These are phyloP conservation scores for Passerina amoena DNA, from an alignment of 2,113 vertebrate genomes.

Conservation along the genomic window DNA sequence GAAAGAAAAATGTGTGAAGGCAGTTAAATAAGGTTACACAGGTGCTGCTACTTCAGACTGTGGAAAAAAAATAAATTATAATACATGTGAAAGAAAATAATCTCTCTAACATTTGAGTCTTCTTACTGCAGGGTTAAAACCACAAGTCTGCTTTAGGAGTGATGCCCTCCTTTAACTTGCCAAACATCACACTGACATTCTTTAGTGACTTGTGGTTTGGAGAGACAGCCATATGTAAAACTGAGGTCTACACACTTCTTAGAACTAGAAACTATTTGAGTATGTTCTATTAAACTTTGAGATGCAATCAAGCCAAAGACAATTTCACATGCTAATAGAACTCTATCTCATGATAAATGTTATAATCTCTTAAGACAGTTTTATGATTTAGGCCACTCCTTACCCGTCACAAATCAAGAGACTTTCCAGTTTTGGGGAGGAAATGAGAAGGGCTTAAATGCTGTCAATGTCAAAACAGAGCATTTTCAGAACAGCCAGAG, in stretches of 20 bases:
- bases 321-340: neutral
- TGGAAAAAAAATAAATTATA: conserved; percentile 44
- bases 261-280: conserved; percentile 59
- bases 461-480: conserved; percentile 16
- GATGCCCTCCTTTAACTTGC: conserved; percentile 23
- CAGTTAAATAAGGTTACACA: conserved; percentile 66
- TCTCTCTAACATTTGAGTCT: conserved; percentile 11
- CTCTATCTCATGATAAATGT: neutral
- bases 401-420: neutral
- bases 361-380: neutral
- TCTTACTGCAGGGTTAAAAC: conserved; percentile 35
- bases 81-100: conserved; percentile 58
- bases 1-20: conserved; percentile 42
- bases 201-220: conserved; percentile 55
- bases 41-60: conserved; percentile 60
- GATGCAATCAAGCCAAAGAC: conserved; percentile 46
- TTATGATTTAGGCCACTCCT: conserved; percentile 16
- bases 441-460: conserved; percentile 19
- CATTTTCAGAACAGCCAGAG: neutral
- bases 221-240: conserved; percentile 14
- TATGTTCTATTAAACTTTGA: conserved; percentile 49
- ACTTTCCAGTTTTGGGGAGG: conserved; percentile 21
- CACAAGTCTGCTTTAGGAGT: conserved; percentile 34
- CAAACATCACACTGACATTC: conserved; percentile 46
- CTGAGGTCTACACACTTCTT: conserved; percentile 38